Evolutionary conservation across 2,888 invertebrate species (phyloP).

Genomic region (Rhorus exstirpatorius): DNA sequence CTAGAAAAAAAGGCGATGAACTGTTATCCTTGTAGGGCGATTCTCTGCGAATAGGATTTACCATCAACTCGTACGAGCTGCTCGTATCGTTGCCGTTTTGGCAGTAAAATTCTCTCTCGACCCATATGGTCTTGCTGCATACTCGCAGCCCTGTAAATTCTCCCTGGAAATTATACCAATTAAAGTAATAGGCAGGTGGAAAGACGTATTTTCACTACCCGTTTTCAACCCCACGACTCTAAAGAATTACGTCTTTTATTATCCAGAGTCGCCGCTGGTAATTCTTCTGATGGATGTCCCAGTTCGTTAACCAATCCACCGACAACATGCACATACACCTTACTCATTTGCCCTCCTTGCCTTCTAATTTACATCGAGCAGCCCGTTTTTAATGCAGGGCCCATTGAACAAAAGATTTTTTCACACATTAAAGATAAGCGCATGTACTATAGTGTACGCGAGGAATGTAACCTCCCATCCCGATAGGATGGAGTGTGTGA

Average conservation of each 20-base stretch:
- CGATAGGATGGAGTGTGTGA: slow-evolving; percentile 45
- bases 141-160: slow-evolving; percentile 8
- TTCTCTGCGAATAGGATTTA: slow-evolving; percentile 7
- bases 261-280: slow-evolving; percentile 49
- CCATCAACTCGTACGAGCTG: slow-evolving; percentile 19
- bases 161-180: slow-evolving; percentile 46
- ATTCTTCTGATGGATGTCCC: slow-evolving; percentile 44
- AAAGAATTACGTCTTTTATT: slow-evolving; percentile 50
- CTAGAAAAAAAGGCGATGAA: not conserved
- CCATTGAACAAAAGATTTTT: not conserved
- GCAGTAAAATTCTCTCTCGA: slow-evolving; percentile 26
- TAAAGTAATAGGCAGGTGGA: slow-evolving; percentile 50
- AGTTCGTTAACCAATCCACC: slow-evolving; percentile 20
- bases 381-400: slow-evolving; percentile 16
- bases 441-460: slow-evolving; percentile 11
- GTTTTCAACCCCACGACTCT: slow-evolving; percentile 14
- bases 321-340: slow-evolving; percentile 2
- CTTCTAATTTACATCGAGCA: slow-evolving; percentile 20
- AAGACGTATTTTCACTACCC: slow-evolving; percentile 30
- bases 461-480: slow-evolving; percentile 39
- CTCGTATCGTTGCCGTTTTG: slow-evolving; percentile 24
- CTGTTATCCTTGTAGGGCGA: slow-evolving; percentile 18
- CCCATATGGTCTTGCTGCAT: slow-evolving; percentile 14
- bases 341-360: not conserved
- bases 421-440: slow-evolving; percentile 34